These are phyloP conservation scores for Calidris pugnax DNA, from an alignment of 2,113 vertebrate genomes.

Conservation along the genomic window DNA sequence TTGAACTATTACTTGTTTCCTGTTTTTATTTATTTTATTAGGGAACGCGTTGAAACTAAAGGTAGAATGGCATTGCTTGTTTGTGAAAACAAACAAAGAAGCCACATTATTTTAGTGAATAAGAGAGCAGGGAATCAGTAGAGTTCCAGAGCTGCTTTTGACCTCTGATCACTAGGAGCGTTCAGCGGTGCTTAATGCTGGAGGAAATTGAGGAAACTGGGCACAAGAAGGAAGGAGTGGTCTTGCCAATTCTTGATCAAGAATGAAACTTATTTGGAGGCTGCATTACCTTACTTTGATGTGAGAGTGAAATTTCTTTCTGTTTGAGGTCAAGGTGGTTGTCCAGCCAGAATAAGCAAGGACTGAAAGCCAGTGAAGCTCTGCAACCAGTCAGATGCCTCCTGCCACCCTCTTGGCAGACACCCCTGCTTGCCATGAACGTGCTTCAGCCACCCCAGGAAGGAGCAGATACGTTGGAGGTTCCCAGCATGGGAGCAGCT, in stretches of 20 bases:
- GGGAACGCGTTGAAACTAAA: neutral
- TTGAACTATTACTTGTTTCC: neutral
- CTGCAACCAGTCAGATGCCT: neutral
- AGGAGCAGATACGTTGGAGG: neutral
- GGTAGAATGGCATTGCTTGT: neutral
- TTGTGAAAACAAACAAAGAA: neutral
- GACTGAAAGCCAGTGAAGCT: neutral
- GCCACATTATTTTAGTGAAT: neutral
- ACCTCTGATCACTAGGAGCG: neutral
- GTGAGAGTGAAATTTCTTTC: neutral
- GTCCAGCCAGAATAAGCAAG: neutral
- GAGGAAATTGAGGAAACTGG: neutral
- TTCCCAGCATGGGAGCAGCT: neutral
- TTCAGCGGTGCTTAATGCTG: neutral
- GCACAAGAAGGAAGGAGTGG: neutral
- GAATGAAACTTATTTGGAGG: neutral
- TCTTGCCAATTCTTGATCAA: neutral
- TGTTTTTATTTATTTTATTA: neutral
- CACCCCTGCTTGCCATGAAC: accelerated
- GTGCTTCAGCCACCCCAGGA: accelerated
- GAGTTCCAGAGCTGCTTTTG: neutral
- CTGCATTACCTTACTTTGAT: neutral
- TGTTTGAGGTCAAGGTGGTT: accelerated
- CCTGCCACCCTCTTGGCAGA: neutral
- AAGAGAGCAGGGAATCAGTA: neutral